Base-by-base conservation (phyloP, 2,113 vertebrate genomes). In the Kryptolebias marmoratus region DNA sequence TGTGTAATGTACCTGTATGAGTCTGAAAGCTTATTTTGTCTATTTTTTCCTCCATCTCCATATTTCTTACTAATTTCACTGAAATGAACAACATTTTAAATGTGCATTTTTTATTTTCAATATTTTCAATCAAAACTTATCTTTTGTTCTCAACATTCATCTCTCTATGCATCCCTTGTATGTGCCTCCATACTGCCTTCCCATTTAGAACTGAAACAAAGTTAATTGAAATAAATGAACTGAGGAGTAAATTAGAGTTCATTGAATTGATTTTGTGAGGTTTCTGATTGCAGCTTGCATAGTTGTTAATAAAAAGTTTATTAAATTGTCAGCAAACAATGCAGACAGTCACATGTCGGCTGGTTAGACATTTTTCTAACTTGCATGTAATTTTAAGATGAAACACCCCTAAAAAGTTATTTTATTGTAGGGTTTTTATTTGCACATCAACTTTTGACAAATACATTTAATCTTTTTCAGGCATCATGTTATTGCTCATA, bases 221-320 rank as follows among this genome's bases (percentile, higher is more conserved):
- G 71, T 87, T 91, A 92, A 93, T 91, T 93, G 88, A 93, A 92
- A 92, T 83, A 89, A 92, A 91, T 91, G 75, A 88, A 90, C 79
- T 88, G n/a, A 79, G 69, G 77, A 89, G 73, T 56, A 77, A 87
- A 92, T 87, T 76, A 77, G 77, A 75, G 86, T 86, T 89, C 85
- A 92, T 90, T 83, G 81, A 81, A 90, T 87, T 42, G 28, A 81
- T 65, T 73, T 49, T 68, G 63, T 73, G 58, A 77, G 74, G 85
- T 88, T 83, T 81, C 69, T 90, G 87, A 91, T 87, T 90, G 78
- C 64, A 67, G 79, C 71, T 85, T 84, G 82, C 72, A 77, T 75
- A 77, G 73, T 11, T 15, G 31, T 22, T 87, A 84, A 88, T 87
- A 68, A 88, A 90, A 80, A 80, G 57, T 76, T 49, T 77, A 66